Base-by-base conservation (phyloP, 2,888 invertebrate genomes). In the Germaria angustata region DNA sequence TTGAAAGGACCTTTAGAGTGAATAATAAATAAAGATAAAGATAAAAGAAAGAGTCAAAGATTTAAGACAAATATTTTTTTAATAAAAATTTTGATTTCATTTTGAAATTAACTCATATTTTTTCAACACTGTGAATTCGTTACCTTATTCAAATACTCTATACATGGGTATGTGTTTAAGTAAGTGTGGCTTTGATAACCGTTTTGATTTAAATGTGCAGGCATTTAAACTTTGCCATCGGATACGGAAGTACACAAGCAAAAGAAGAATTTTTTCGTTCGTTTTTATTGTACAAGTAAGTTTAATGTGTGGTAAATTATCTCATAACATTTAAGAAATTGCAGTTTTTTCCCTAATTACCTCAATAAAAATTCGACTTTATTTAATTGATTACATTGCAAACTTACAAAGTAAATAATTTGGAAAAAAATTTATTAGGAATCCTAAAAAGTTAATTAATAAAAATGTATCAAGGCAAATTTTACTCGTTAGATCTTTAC, bases 151-250 rank as follows among this genome's bases (percentile, higher is more conserved):
- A 34, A 22, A 34, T 24, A 17, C 5, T 1, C 2, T 17, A 11
- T 9, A 34, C 0, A 4, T 34, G n/a, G n/a, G 11, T 24, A 36
- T 39, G 75, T 59, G 44, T 36, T 57, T 44, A 36, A 59, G 61
- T 51, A 36, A 75, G 75, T 75, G 68, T 76, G 69, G 71, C 55
- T 76, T 79, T 63, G 75, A 79, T 79, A 79, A 82, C 75, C 79
- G 65, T 44, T 82, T 72, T 65, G 71, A 82, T 82, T 76, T 76
- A 51, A 65, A 66, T 71, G 79, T 71, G 82, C 65, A 71, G 59
- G 82, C 66, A 76, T 79, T 79, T 76, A 71, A 71, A 71, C 32
- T 79, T 79, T 34, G 53, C 79, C 71, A 49, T 53, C 65, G 79
- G 79, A 76, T 79, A 41, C 75, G 79, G 79, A 82, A 82, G 65